Percentiles rank a stretch among this genome's conserved stretches.
phyloP scores from a whole-genome alignment of 1,140 invertebrate species.

The Popillia japonica region DNA sequence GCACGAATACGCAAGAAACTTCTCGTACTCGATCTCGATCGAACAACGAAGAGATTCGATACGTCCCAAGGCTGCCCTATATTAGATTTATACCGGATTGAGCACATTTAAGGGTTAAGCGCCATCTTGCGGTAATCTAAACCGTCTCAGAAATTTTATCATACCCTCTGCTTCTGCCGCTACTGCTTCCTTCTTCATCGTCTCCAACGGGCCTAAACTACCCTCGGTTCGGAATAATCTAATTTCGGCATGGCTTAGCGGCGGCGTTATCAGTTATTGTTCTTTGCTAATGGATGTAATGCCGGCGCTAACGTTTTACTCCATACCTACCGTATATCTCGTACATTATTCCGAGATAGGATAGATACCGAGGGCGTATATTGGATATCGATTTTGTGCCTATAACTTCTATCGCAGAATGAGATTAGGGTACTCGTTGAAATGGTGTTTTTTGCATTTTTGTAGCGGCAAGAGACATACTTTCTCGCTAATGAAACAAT shows the following conservation, averaged over 20 bases:
- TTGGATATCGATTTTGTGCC: constrained; percentile 8
- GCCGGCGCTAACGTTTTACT: neutral
- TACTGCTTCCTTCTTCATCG: neutral
- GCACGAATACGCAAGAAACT: neutral
- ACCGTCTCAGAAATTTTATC: constrained; percentile 14
- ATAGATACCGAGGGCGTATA: neutral
- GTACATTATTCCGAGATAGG: neutral
- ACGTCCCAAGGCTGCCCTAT: constrained; percentile 3
- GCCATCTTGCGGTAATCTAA: constrained; percentile 13
- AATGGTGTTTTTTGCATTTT: no score
- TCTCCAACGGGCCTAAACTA: neutral
- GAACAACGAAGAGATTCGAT: neutral
- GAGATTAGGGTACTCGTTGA: no score
- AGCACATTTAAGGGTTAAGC: constrained; percentile 14
- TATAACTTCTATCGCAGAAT: no score
- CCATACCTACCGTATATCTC: neutral
- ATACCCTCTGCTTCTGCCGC: neutral
- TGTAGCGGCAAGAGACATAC: no score
- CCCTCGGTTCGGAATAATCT: constrained; percentile 13
- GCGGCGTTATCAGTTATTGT: constrained; percentile 13
- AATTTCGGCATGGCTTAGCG: constrained; percentile 2
- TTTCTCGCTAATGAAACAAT: no score
- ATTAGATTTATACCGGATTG: constrained; percentile 18
- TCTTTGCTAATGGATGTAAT: constrained; percentile 18
- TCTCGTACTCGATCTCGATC: neutral